Evolutionary conservation across 2,888 invertebrate genomes (phyloP), one percentile per base, ranked within the genome.

Genomic region (Drosophila yooni): DNA sequence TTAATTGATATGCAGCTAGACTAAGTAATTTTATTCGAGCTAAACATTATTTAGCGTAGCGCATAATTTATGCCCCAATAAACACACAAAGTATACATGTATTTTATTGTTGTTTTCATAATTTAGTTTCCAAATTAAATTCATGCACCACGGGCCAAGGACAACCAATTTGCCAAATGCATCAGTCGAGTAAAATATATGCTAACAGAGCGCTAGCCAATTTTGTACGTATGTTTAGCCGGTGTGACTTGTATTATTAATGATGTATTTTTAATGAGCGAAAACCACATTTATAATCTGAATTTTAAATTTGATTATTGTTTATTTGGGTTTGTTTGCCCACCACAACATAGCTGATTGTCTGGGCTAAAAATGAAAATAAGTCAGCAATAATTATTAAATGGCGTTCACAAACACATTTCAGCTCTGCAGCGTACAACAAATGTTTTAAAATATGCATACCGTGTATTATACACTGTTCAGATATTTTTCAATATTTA

Each of bases 31-130:
- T 65, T 70, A 54, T 57, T 48, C 31, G 3, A 48, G 29, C 62
- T 64, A 59, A 83, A 82, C 70, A 82, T 70, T 78, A 82, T 81
- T 71, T 61, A 29, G 56, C 56, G 38, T 60, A n/a, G 54, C 31
- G 60, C 53, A 73, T 73, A 83, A 72, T 78, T 75, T 81, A 88
- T 85, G 88, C 77, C 40, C 58, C 74, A 83, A 81, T 85, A 79
- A 85, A 85, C 83, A 81, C 34, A 80, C 71, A 74, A 82, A 78
- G 80, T 88, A 80, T 80, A 76, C 21, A 21, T 82, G 66, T 61
- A 53, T 61, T 79, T 73, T 70, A 61, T 70, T 70, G 60, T 74
- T 72, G 57, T 71, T 57, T 31, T 38, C 53, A 61, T 46, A 64
- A 40, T 60, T 50, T 38, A 29, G 48, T 25, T 54, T 46, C 27